A percentile compares a stretch with the other conserved stretches of the same genome.
These are phyloP conservation scores for Oscheius sp. DNA, from an alignment of 2,888 invertebrate genomes.

Conservation along the genomic window DNA sequence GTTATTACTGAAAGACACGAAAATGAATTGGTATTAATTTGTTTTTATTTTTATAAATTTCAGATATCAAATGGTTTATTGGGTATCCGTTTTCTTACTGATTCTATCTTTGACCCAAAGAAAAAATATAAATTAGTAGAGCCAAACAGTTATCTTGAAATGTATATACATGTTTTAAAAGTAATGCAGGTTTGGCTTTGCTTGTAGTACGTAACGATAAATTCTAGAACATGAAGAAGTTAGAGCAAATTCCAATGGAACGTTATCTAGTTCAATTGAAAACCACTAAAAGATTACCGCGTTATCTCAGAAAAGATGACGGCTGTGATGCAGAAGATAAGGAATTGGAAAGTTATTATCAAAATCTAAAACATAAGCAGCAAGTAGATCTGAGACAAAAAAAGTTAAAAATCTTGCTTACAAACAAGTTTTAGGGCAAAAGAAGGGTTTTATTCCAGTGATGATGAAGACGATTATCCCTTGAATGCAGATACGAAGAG, in stretches of 20 bases:
- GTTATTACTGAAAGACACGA: slow-evolving; percentile 77
- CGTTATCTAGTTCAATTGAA: slow-evolving; percentile 63
- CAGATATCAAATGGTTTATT: slow-evolving; percentile 20
- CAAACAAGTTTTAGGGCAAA: no score
- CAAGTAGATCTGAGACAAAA: no score
- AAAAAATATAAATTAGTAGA: slow-evolving; percentile 77
- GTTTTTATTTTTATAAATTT: neutral
- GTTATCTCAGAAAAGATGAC: slow-evolving; percentile 38
- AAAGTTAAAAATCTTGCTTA: no score
- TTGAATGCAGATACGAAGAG: no score
- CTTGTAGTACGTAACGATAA: neutral
- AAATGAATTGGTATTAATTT: slow-evolving; percentile 64
- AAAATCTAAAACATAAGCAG: no score
- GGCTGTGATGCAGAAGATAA: neutral
- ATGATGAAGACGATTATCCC: no score
- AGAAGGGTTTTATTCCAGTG: no score
- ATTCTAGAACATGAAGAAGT: slow-evolving; percentile 33
- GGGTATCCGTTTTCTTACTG: slow-evolving; percentile 31
- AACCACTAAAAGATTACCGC: slow-evolving; percentile 50
- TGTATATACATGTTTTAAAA: slow-evolving; percentile 81
- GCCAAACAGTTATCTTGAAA: slow-evolving; percentile 83
- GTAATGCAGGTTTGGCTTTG: slow-evolving; percentile 77
- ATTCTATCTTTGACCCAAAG: neutral
- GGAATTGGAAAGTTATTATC: neutral
- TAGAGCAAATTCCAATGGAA: slow-evolving; percentile 70